A percentile compares a stretch with the other conserved stretches of the same genome.
phyloP scores from a whole-genome alignment of 2,797 vertebrate species.

The Phoebastria nigripes region DNA sequence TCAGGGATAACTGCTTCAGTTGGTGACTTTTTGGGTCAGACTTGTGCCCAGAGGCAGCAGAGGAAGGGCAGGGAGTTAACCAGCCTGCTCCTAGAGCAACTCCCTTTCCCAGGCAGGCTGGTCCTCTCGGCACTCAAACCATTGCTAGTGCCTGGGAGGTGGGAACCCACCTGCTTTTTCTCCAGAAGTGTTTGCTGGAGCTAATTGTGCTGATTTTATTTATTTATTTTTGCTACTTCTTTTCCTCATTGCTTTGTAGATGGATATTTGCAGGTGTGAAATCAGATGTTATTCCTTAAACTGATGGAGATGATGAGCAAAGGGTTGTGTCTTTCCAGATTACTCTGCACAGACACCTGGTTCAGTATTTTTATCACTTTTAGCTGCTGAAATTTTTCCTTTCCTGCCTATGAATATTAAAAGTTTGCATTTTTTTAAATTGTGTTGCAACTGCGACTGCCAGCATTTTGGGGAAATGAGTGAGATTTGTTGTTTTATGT shows the following conservation, averaged over 20 bases:
- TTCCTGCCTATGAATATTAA: neutral
- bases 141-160: neutral
- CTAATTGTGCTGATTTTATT: neutral
- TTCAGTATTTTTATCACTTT: neutral
- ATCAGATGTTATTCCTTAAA: constrained; percentile 18
- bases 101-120: neutral
- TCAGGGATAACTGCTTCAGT: neutral
- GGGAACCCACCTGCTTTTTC: neutral
- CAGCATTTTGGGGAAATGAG: neutral
- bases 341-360: neutral
- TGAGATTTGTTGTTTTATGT: neutral
- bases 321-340: neutral
- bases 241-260: neutral
- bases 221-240: neutral
- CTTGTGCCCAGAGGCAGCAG: rapidly evolving
- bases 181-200: neutral
- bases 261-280: constrained; percentile 14
- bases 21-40: neutral
- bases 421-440: neutral
- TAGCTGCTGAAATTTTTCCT: neutral
- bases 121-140: neutral
- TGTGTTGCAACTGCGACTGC: neutral
- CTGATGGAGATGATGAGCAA: neutral
- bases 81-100: neutral
- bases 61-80: neutral